phyloP scores from a whole-genome alignment of 2,797 vertebrate species.

The Carcharodon carcharias region DNA sequence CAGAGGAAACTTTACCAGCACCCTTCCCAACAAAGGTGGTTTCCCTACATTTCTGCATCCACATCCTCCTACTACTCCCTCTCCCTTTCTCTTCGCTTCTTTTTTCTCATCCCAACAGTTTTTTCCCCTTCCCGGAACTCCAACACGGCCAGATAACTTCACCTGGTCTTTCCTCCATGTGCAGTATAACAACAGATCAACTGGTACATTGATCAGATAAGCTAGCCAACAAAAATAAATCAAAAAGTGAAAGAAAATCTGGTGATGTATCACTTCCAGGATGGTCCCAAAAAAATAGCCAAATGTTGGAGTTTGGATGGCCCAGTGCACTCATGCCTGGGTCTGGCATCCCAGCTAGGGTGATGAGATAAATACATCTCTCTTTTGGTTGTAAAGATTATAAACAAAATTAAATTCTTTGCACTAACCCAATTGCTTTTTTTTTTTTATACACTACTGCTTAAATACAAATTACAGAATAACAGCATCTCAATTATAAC shows the following conservation, averaged over 20 bases:
- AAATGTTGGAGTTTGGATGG: background rate
- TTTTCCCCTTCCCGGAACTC: background rate
- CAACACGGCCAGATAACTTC: background rate
- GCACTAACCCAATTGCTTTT: background rate
- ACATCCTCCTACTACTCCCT: background rate
- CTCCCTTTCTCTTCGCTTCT: background rate
- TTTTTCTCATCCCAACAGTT: background rate
- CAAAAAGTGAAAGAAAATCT: background rate
- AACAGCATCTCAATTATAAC: background rate
- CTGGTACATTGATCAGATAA: background rate
- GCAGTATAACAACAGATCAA: background rate
- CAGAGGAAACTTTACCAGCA: background rate
- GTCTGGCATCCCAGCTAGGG: background rate
- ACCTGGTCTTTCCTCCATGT: background rate
- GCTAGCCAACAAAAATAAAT: background rate
- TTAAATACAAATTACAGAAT: background rate
- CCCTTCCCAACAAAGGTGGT: background rate
- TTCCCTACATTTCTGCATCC: background rate
- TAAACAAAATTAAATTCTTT: background rate
- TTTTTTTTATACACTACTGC: background rate
- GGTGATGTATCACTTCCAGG: background rate
- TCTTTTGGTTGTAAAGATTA: background rate
- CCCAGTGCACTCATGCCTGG: background rate
- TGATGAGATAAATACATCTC: background rate
- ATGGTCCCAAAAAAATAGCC: background rate